Evolutionary conservation across 2,113 vertebrate genomes (phyloP).

Genomic region (Trogon surrucura): DNA sequence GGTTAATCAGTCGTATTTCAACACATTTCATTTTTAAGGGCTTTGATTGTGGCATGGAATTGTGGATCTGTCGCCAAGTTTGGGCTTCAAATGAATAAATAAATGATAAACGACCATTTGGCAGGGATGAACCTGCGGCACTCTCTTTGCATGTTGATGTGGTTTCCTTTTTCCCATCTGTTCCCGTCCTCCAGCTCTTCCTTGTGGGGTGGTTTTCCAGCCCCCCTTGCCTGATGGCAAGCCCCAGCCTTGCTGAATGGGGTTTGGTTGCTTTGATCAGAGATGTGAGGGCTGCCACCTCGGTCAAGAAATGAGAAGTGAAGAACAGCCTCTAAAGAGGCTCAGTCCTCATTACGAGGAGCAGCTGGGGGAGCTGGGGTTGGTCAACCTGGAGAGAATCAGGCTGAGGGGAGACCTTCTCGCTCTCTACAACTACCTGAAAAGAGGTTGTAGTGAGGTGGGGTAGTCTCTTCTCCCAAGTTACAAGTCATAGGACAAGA

Average conservation of each 20-base stretch:
- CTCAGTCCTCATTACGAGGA: too few species aligned
- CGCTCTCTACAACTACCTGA: too few species aligned
- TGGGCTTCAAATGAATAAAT: conserved; percentile 39
- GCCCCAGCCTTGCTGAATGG: neutral
- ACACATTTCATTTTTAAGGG: neutral
- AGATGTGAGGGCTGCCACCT: rapidly evolving
- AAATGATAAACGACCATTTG: conserved; percentile 15
- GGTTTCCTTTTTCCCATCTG: conserved; percentile 37
- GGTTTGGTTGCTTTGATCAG: rapidly evolving
- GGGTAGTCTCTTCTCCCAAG: too few species aligned
- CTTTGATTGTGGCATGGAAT: neutral
- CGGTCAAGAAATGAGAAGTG: rapidly evolving
- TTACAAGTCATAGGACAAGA: too few species aligned
- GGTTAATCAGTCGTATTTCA: neutral
- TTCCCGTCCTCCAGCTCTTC: neutral
- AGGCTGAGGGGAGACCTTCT: too few species aligned
- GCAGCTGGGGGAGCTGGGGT: too few species aligned
- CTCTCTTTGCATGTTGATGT: neutral
- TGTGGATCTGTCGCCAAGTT: conserved; percentile 20
- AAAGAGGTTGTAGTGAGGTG: too few species aligned
- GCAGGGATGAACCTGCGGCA: neutral
- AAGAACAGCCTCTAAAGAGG: neutral
- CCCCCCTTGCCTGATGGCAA: neutral
- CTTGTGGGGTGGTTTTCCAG: neutral
- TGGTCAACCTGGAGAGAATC: too few species aligned